Evolutionary conservation across 2,113 vertebrate species (phyloP), one percentile per base, ranked within the genome.

Genomic region (Salvelinus sp.): DNA sequence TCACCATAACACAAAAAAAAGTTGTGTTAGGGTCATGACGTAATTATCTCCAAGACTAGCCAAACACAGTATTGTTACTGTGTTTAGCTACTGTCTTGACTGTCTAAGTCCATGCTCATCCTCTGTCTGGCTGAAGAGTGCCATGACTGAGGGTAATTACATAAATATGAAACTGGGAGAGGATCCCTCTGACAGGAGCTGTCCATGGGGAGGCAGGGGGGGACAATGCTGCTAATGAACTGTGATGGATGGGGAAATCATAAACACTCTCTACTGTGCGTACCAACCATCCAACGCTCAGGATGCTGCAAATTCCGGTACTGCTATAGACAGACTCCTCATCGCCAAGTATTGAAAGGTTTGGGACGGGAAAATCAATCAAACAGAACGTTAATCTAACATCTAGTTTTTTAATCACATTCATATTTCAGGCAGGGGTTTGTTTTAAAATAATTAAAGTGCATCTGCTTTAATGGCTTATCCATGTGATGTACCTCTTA

Each of bases 131-230:
- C 25, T 28, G 2, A 1, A 33, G 6, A n/a, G 66, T 33, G 27
- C 69, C 68, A 60, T 74, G 65, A 33, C 74, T 72, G 60, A 33
- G 66, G 74, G 57, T 75, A 69, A 81, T 73, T 73, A 65, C 69
- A 84, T 82, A 73, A 86, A 84, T 84, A 84, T 84, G 78, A 79
- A 82, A 80, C 58, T 27, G 69, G 38, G 73, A 78, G 68, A 65
- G 66, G 79, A 77, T 83, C 79, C 79, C 60, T 68, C 81, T 73
- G 74, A 79, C 77, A 71, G 63, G 58, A 70, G 30, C 66, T 79
- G 76, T 79, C 79, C 82, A 82, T 64, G 33, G 64, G 64, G 79
- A 77, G 58, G 58, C 0, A 81, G 28, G 70, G 60, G 57, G 62
- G 58, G 70, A 82, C 70, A 86, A 82, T 62, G 58, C 54, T 71